Conservation (phyloP, 2,113 vertebrate genomes). For the Elephantulus edwardii region DNA sequence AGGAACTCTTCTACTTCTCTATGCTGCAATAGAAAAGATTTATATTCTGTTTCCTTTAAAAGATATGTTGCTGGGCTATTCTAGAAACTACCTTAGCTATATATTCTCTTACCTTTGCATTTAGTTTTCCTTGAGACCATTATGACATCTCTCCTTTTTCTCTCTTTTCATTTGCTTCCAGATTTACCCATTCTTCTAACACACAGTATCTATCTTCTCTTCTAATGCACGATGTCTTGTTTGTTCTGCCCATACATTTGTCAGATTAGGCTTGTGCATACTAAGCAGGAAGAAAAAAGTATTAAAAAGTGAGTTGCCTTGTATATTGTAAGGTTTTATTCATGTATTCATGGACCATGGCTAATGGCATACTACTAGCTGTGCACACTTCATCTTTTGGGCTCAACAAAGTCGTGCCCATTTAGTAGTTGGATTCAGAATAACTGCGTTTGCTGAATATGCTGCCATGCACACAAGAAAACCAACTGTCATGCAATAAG, state of each 20-base stretch:
- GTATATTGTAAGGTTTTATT: constrained; percentile 13
- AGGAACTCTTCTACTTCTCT: constrained; percentile 45
- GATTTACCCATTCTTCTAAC: too few species aligned
- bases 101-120: not conserved
- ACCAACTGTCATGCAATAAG: not conserved
- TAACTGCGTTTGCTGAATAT: not conserved
- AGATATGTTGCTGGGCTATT: not conserved
- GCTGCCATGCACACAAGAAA: not conserved
- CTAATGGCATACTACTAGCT: not conserved
- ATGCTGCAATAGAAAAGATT: constrained; percentile 40
- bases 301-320: not conserved
- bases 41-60: constrained; percentile 50
- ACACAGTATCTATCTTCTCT: not conserved
- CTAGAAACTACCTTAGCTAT: constrained; percentile 32
- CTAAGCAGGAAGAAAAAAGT: not conserved
- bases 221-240: not conserved
- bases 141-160: not conserved
- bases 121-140: constrained; percentile 16
- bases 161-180: too few species aligned
- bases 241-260: not conserved
- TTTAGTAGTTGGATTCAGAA: constrained; percentile 32
- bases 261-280: constrained; percentile 1
- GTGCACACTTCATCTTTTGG: not conserved
- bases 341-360: not conserved
- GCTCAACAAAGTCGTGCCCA: not conserved